Percentiles rank a stretch among this genome's conserved stretches.
Conservation (phyloP, 2,888 invertebrate species). For the Exocentrus adspersus region DNA sequence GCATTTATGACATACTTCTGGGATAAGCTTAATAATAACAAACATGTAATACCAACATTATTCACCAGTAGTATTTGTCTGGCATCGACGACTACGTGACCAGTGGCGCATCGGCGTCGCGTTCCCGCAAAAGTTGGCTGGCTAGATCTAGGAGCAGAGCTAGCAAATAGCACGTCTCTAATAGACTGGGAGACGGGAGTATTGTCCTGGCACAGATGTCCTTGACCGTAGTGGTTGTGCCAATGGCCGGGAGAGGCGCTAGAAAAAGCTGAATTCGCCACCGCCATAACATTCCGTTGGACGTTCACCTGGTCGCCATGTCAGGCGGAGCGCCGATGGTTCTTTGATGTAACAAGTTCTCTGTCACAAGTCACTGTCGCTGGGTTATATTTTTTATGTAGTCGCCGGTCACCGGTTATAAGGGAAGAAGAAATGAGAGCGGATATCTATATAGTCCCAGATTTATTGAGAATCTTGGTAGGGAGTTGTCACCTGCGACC, state of each 20-base stretch:
- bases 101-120: constrained; percentile 14
- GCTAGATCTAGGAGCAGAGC: constrained; percentile 36
- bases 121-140: constrained; percentile 8
- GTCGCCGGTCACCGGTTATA: not conserved
- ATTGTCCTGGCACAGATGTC: constrained; percentile 50
- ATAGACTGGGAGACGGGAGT: constrained; percentile 45
- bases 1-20: too few species aligned
- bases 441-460: too few species aligned
- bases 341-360: constrained; percentile 24
- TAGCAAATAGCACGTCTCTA: constrained; percentile 29
- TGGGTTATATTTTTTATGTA: constrained; percentile 7
- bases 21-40: too few species aligned
- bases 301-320: constrained; percentile 18
- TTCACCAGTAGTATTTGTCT: too few species aligned
- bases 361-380: constrained; percentile 19
- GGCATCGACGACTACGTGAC: not conserved
- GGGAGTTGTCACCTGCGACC: not conserved
- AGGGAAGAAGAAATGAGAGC: not conserved
- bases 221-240: constrained; percentile 50
- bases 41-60: too few species aligned
- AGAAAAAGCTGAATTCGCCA: constrained; percentile 30
- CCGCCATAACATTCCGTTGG: constrained; percentile 41
- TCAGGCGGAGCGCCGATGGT: constrained; percentile 2
- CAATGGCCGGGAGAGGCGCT: constrained; percentile 42
- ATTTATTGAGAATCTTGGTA: too few species aligned